Conservation (phyloP, 2,888 invertebrate genomes). For the Lasiommata megera region DNA sequence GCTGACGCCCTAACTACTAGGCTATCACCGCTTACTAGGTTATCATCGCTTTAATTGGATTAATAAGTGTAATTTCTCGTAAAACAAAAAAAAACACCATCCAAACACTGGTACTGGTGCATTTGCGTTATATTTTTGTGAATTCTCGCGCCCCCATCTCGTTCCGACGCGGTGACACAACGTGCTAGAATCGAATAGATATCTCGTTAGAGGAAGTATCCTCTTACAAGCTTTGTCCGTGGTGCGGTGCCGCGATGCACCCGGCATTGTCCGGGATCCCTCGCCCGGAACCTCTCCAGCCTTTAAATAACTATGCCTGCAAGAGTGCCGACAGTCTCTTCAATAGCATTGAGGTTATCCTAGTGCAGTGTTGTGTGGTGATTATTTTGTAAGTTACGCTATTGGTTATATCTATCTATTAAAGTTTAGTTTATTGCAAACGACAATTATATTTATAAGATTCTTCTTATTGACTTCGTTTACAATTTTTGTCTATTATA, state of each 20-base stretch:
- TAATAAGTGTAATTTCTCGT: too few relatives aligned
- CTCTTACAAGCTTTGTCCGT: conserved; percentile 71
- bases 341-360: conserved; percentile 29
- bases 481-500: too few relatives aligned
- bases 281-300: conserved; percentile 62
- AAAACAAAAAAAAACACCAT: too few relatives aligned
- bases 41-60: too few relatives aligned
- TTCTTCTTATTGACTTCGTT: too few relatives aligned
- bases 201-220: conserved; percentile 77
- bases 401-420: background rate
- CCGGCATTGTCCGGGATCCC: conserved; percentile 61
- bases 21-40: too few relatives aligned
- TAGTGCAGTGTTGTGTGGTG: conserved; percentile 37
- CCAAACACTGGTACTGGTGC: background rate
- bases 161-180: conserved; percentile 46
- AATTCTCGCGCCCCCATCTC: conserved; percentile 14
- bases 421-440: too few relatives aligned
- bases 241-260: conserved; percentile 56
- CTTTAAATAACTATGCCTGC: conserved; percentile 68
- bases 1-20: too few relatives aligned
- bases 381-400: conserved; percentile 1
- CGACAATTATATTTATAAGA: too few relatives aligned
- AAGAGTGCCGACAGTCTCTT: conserved; percentile 55
- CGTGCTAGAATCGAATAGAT: conserved; percentile 50
- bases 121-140: background rate